Conservation (phyloP, 2,888 invertebrate genomes). For the Chelonus formosanus region DNA sequence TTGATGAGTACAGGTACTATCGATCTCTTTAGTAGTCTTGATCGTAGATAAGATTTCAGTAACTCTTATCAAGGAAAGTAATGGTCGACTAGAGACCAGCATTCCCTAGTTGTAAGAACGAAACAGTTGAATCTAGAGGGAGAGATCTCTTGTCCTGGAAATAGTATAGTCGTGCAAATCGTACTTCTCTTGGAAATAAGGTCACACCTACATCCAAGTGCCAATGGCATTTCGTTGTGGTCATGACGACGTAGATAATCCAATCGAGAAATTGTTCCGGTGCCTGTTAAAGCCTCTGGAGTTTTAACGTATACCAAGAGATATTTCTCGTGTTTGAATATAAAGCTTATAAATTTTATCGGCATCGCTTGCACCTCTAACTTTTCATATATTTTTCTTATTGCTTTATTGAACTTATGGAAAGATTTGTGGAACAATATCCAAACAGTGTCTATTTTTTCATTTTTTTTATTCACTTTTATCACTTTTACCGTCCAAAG, state of each 20-base stretch:
- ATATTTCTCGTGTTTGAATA: slow-evolving; percentile 1
- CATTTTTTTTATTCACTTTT: background rate
- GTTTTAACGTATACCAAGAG: slow-evolving; percentile 24
- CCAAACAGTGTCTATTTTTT: background rate
- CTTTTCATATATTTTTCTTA: background rate
- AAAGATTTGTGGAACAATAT: slow-evolving; percentile 7
- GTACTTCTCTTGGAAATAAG: slow-evolving; percentile 26
- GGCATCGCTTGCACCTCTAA: slow-evolving; percentile 10
- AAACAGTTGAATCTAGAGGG: slow-evolving; percentile 13
- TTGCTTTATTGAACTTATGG: background rate
- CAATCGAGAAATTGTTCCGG: slow-evolving; percentile 47
- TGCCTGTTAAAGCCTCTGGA: slow-evolving; percentile 60
- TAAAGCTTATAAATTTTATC: slow-evolving; percentile 16
- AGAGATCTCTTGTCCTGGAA: slow-evolving; percentile 2
- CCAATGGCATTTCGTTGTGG: slow-evolving; percentile 32
- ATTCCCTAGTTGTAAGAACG: slow-evolving; percentile 14
- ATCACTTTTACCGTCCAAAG: background rate
- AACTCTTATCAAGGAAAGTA: slow-evolving; percentile 23
- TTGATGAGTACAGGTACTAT: slow-evolving; percentile 16
- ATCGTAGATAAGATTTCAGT: slow-evolving; percentile 25
- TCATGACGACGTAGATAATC: slow-evolving; percentile 38
- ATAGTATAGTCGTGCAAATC: slow-evolving; percentile 18
- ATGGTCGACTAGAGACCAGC: slow-evolving; percentile 15
- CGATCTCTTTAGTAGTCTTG: slow-evolving; percentile 18
- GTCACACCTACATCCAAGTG: slow-evolving; percentile 33